phyloP scores from a whole-genome alignment of 2,888 invertebrate species.

The Cheilosia urbana region DNA sequence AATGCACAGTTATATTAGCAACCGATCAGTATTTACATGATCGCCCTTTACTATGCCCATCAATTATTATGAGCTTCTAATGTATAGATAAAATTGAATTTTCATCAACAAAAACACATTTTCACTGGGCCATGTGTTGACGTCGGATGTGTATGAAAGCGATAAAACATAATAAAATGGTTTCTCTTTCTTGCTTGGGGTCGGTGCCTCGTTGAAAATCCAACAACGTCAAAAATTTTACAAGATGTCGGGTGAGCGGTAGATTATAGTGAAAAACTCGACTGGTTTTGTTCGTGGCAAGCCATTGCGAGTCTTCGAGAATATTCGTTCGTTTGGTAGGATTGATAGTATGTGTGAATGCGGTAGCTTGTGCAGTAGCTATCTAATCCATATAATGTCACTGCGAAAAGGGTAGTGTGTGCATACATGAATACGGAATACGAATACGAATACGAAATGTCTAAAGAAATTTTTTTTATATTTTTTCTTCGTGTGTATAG shows the following conservation, averaged over 20 bases:
- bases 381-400: too few relatives aligned
- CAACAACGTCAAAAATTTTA: too few relatives aligned
- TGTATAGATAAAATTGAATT: too few relatives aligned
- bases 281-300: constrained; percentile 42
- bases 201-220: constrained; percentile 3
- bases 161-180: constrained; percentile 13
- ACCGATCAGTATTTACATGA: too few relatives aligned
- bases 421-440: background rate
- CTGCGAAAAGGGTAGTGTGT: background rate
- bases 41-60: too few relatives aligned
- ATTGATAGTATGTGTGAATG: background rate
- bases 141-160: constrained; percentile 33
- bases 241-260: background rate
- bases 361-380: background rate
- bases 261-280: background rate
- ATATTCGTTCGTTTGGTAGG: background rate
- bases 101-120: background rate
- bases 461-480: background rate
- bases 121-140: constrained; percentile 3
- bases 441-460: background rate
- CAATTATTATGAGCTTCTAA: too few relatives aligned
- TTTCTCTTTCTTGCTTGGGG: constrained; percentile 37
- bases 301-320: background rate
- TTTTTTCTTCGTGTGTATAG: background rate
- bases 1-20: too few relatives aligned